Conservation (phyloP, 2,797 vertebrate genomes). For the Ispidina lecontei region DNA sequence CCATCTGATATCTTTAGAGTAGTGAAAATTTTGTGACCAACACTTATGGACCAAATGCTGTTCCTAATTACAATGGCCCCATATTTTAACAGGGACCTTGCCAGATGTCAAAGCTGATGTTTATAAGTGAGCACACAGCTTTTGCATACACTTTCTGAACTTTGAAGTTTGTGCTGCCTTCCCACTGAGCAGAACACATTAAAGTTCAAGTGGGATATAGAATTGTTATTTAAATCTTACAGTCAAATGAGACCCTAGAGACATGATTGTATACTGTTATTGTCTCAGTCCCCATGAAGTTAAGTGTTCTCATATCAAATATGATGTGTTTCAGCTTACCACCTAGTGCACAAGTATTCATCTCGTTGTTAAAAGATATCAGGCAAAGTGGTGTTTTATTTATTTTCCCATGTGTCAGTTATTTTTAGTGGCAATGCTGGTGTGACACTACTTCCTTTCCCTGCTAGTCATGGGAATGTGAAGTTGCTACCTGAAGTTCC, state of each 20-base stretch:
- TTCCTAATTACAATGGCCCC: not conserved
- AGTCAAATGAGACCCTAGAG: conserved; percentile 49
- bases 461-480: not conserved
- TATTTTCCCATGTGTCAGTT: conserved; percentile 9
- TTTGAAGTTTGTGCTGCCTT: conserved; percentile 11
- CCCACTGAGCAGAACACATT: conserved; percentile 8
- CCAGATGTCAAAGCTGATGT: not conserved
- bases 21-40: not conserved
- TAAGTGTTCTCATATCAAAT: conserved; percentile 49
- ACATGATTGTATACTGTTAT: not conserved
- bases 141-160: not conserved
- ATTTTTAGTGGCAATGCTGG: not conserved
- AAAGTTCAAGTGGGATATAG: conserved; percentile 4
- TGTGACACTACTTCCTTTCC: not conserved
- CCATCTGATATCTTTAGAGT: not conserved
- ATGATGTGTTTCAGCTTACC: conserved; percentile 19
- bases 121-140: not conserved
- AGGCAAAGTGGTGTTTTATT: conserved; percentile 18
- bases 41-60: not conserved
- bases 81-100: not conserved
- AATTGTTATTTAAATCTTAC: conserved; percentile 38
- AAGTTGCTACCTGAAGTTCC: not conserved
- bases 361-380: conserved; percentile 13
- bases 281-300: conserved; percentile 40
- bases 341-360: conserved; percentile 18